phyloP scores from a whole-genome alignment of 2,797 vertebrate species.

The Loriculus beryllinus region DNA sequence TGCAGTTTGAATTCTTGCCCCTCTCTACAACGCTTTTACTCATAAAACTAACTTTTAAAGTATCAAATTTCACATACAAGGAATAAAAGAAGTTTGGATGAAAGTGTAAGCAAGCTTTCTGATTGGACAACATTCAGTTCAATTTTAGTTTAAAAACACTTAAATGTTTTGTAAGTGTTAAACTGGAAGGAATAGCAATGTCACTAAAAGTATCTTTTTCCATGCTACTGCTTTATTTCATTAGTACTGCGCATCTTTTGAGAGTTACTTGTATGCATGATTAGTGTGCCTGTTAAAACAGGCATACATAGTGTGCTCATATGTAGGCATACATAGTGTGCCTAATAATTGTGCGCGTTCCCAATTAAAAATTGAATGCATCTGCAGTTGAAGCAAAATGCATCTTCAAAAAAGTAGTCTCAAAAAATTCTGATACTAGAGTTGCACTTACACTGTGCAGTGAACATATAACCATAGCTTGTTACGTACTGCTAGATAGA shows the following conservation, averaged over 20 bases:
- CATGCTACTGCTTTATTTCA: fast-evolving
- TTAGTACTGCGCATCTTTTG: neutral
- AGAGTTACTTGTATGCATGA: neutral
- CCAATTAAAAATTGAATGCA: neutral
- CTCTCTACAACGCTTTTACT: neutral
- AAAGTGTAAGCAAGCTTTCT: neutral
- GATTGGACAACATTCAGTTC: neutral
- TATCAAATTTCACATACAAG: neutral
- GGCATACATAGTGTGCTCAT: neutral
- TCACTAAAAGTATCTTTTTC: neutral
- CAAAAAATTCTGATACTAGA: neutral
- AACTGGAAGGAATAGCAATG: neutral
- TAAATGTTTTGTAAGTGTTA: neutral
- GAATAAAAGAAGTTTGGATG: neutral
- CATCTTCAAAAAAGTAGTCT: neutral
- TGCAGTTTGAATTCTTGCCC: neutral
- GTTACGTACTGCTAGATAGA: neutral
- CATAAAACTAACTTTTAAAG: neutral
- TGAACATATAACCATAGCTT: neutral
- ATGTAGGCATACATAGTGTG: neutral
- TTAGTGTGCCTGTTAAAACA: neutral
- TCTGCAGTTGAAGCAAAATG: neutral
- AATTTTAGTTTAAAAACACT: neutral
- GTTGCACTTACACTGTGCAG: neutral
- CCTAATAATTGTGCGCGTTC: neutral